Evolutionary conservation across 2,888 invertebrate species (phyloP), one percentile per base, ranked within the genome.

Genomic region (Erpobdella octoculata): DNA sequence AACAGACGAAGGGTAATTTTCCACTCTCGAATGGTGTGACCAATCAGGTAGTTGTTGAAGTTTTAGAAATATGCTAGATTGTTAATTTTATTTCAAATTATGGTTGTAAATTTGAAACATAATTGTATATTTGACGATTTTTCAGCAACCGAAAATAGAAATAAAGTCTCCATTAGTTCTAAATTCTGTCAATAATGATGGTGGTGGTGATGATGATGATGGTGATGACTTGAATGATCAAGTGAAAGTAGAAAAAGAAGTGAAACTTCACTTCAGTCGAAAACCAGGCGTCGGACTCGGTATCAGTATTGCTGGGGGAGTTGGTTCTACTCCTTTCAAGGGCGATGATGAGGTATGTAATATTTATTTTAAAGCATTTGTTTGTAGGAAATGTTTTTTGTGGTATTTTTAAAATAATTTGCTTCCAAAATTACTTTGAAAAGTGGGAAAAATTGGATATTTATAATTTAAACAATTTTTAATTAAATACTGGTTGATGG

Each of bases 261-360:
- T 71, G n/a, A 64, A 36, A 18, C n/a, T 71, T n/a, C 15, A 46
- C 21, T 71, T 71, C 33, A 35, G 37, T 15, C 75, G 83, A 15
- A 76, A 77, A 65, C 78, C 79, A 5, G 89, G 91, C 18, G 71
- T 70, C 41, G 96, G 96, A 18, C 87, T 98, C 59, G 98, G 98
- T 1, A 87, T 98, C 76, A 92, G 92, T 78, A 98, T 98, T 83
- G 98, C 98, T 18, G 98, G 98, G 36, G 98, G 98, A 58, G 88
- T 90, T 71, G 96, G 95, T 31, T 97, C 97, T 5, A 95, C 96
- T 9, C 97, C 97, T 0, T 97, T 91, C 85, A 90, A 91, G 82
- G 95, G 93, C 53, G 90, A 93, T 78, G 96, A 96, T 83, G 94
- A 95, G 65, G 59, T 70, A 35, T 4, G 62, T 41, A 9, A 41